These are phyloP conservation scores for Nothoprocta perdicaria DNA, from an alignment of 2,113 vertebrate species.

Conservation along the genomic window DNA sequence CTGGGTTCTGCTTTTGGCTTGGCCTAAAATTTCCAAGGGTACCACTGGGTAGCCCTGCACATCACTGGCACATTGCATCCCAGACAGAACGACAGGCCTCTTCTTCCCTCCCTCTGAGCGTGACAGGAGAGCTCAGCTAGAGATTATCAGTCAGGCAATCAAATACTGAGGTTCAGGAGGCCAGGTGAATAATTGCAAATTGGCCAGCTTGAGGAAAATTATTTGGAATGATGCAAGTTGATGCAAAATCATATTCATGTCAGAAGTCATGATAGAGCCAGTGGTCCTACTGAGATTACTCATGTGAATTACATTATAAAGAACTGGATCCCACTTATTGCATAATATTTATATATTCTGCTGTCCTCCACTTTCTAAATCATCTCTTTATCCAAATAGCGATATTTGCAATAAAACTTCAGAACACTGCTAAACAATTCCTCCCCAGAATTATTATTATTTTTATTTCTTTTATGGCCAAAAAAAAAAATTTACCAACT, in stretches of 20 bases:
- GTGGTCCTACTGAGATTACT: conserved; percentile 51
- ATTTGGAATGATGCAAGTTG: conserved; percentile 26
- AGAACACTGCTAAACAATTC: not conserved
- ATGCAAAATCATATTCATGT: conserved; percentile 5
- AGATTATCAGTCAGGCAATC: conserved; percentile 24
- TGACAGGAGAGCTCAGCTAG: not conserved
- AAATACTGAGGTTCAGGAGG: not conserved
- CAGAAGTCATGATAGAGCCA: conserved; percentile 31
- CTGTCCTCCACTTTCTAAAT: not conserved
- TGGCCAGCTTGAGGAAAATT: not conserved
- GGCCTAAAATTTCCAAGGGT: not conserved
- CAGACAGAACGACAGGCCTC: rapidly evolving
- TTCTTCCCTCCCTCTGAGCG: not conserved
- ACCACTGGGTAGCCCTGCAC: rapidly evolving
- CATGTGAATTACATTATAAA: not conserved
- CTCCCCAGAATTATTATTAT: not conserved
- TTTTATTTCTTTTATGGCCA: not conserved
- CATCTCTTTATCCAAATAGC: conserved; percentile 11
- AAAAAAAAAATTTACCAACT: conserved; percentile 50
- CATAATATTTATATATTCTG: not conserved
- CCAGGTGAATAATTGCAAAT: conserved; percentile 37
- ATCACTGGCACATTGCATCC: not conserved
- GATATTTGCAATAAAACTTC: conserved; percentile 32
- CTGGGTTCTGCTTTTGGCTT: conserved; percentile 13
- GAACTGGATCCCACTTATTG: conserved; percentile 31